These are phyloP conservation scores for Anneissia japonica DNA, from an alignment of 35 echinoderm and acorn worm species.

Conservation along the genomic window DNA sequence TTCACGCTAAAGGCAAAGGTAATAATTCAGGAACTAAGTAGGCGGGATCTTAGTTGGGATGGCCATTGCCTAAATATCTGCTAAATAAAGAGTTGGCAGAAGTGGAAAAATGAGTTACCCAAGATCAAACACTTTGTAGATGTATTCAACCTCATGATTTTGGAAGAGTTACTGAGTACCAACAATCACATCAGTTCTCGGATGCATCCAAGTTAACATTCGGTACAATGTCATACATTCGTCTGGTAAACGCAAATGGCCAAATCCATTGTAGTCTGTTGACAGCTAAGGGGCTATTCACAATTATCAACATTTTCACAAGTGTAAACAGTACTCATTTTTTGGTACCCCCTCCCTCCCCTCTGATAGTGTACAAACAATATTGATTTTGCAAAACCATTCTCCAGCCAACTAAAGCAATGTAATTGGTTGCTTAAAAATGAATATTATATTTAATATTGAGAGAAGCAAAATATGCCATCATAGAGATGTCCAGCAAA, in stretches of 20 bases:
- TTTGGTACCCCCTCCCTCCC: too few species aligned
- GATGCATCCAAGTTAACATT: slow-evolving; percentile 61
- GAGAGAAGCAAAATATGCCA: too few species aligned
- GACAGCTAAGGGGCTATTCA: slow-evolving; percentile 17
- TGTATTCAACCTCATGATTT: slow-evolving; percentile 52
- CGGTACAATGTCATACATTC: slow-evolving; percentile 49
- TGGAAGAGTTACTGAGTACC: slow-evolving; percentile 12
- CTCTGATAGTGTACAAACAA: too few species aligned
- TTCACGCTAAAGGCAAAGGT: slow-evolving; percentile 28
- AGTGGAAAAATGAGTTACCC: slow-evolving; percentile 12
- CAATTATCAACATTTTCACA: too few species aligned
- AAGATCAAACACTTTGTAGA: slow-evolving; percentile 26
- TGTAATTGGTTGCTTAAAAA: too few species aligned
- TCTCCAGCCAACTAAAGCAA: too few species aligned
- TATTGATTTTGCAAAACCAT: too few species aligned
- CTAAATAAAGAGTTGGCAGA: background rate
- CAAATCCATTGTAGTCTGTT: slow-evolving; percentile 24
- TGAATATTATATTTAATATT: too few species aligned
- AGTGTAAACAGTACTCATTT: too few species aligned
- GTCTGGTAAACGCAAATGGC: background rate
- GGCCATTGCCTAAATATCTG: background rate
- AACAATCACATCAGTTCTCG: slow-evolving; percentile 62
- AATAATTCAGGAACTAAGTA: slow-evolving; percentile 34
- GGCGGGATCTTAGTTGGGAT: slow-evolving; percentile 33
- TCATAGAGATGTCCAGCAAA: too few species aligned